phyloP scores from a whole-genome alignment of 2,888 invertebrate genomes.

The Volucella zonaria region DNA sequence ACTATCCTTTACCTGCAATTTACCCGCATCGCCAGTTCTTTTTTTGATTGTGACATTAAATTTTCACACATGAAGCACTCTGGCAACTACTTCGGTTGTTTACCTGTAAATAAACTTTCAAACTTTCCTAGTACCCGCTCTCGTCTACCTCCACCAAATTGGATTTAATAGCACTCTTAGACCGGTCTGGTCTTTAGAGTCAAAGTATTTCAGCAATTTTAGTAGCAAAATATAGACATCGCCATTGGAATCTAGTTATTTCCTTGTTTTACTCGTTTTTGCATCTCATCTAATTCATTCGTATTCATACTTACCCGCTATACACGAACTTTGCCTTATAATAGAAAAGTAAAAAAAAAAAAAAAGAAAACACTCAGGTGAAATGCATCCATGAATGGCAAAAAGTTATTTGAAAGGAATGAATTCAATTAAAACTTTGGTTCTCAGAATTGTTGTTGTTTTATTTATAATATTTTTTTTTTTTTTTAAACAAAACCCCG shows the following conservation, averaged over 20 bases:
- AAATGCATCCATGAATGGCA: constrained; percentile 41
- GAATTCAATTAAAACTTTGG: constrained; percentile 65
- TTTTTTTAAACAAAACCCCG: constrained; percentile 31
- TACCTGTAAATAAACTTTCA: constrained; percentile 26
- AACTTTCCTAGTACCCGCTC: background rate
- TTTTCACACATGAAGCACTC: constrained; percentile 32
- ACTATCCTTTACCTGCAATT: background rate
- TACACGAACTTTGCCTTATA: constrained; percentile 10
- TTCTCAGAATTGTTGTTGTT: background rate
- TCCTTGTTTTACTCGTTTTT: background rate
- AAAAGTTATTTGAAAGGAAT: constrained; percentile 46
- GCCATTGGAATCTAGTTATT: background rate
- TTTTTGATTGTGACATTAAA: constrained; percentile 35
- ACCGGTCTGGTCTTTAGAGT: background rate
- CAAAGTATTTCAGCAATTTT: constrained; percentile 21
- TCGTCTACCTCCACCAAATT: background rate
- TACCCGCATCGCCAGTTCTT: constrained; percentile 10
- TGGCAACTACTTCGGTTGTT: constrained; percentile 21
- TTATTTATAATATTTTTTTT: background rate
- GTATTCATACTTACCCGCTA: constrained; percentile 10
- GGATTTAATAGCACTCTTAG: background rate
- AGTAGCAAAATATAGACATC: constrained; percentile 24
- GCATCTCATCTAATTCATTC: constrained; percentile 36
- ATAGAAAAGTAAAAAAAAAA: constrained; percentile 2
- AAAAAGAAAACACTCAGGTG: constrained; percentile 48